Conservation (phyloP, 2,797 vertebrate species). For the Cacajao melanocephalus region DNA sequence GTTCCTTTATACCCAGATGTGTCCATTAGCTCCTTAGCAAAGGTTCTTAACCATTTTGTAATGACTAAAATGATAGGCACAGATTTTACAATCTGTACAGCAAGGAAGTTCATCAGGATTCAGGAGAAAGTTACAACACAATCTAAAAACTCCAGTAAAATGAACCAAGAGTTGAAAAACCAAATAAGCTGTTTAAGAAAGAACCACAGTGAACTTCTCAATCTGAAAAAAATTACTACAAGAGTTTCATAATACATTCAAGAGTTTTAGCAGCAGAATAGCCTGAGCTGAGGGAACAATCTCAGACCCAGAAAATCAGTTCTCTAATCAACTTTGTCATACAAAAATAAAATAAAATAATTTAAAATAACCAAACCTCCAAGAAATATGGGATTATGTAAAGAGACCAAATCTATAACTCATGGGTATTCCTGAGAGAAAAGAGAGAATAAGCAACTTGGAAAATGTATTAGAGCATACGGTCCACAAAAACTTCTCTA, state of each 20-base stretch:
- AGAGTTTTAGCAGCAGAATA: neutral
- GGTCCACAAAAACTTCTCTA: neutral
- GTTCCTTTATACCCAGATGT: too few relatives aligned
- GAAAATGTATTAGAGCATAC: neutral
- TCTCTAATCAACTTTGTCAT: neutral
- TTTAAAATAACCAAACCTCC: neutral
- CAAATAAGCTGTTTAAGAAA: too few relatives aligned
- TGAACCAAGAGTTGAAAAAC: too few relatives aligned
- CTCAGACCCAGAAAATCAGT: neutral
- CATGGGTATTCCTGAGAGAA: neutral
- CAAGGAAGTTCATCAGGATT: too few relatives aligned
- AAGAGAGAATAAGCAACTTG: neutral
- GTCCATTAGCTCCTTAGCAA: too few relatives aligned
- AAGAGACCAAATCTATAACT: neutral
- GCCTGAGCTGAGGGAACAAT: neutral
- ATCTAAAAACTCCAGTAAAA: too few relatives aligned
- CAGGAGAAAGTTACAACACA: too few relatives aligned
- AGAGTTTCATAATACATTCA: neutral
- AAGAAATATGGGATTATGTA: neutral
- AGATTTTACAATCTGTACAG: too few relatives aligned
- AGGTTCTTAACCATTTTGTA: too few relatives aligned
- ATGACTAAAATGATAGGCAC: too few relatives aligned
- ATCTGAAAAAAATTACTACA: neutral
- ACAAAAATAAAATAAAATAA: neutral
- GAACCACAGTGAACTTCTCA: too few relatives aligned